These are phyloP conservation scores for Drosophila buzzatii DNA, from an alignment of 2,888 invertebrate genomes.

Conservation along the genomic window DNA sequence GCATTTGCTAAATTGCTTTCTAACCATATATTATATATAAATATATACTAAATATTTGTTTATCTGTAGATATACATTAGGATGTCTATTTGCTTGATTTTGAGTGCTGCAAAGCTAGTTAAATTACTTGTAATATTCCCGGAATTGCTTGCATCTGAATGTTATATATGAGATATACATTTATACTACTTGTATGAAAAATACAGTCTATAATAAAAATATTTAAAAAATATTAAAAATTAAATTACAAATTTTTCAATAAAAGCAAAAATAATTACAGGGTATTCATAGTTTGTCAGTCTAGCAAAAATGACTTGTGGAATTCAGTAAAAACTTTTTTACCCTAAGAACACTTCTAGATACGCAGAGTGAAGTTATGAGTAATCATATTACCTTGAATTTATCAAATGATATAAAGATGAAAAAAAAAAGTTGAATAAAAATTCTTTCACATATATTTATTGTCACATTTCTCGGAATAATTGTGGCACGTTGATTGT, in stretches of 20 bases:
- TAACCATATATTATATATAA: constrained; percentile 1
- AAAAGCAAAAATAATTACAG: background rate
- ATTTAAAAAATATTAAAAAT: background rate
- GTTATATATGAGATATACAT: background rate
- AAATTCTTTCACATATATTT: constrained; percentile 2
- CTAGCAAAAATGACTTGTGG: no score
- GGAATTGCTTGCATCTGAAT: constrained; percentile 6
- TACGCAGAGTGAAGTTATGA: background rate
- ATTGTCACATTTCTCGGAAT: background rate
- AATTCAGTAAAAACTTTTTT: background rate
- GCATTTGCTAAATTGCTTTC: constrained; percentile 67
- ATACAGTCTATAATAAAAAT: background rate
- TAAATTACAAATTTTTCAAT: background rate
- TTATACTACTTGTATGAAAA: background rate
- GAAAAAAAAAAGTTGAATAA: background rate
- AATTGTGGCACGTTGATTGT: constrained; percentile 18
- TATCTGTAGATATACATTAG: background rate
- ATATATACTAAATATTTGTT: constrained; percentile 16
- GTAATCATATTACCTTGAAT: constrained; percentile 1
- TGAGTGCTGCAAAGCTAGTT: constrained; percentile 27
- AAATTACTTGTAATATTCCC: constrained; percentile 37
- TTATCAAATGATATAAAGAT: constrained; percentile 9
- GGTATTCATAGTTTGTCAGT: background rate
- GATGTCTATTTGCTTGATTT: constrained; percentile 44
- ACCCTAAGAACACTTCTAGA: background rate